Conservation (phyloP, 2,888 invertebrate species). For the Apotomis capreana region DNA sequence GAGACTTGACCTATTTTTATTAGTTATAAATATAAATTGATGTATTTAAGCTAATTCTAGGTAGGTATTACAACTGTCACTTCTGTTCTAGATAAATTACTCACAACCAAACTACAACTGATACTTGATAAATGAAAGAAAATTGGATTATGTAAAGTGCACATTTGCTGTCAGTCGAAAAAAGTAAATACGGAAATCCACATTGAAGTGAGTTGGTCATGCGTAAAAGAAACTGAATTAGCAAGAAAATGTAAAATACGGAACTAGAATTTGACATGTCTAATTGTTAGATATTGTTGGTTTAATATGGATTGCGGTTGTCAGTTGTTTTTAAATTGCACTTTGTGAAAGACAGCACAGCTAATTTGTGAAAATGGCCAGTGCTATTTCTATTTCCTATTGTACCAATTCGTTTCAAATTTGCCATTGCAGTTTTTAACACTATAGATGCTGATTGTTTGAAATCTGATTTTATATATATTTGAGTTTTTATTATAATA, state of each 20-base stretch:
- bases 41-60: slow-evolving; percentile 1
- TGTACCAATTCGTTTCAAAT: slow-evolving; percentile 38
- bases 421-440: slow-evolving; percentile 59
- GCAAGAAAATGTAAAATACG: neutral
- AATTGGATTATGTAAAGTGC: neutral
- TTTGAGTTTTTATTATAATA: slow-evolving; percentile 55
- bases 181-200: slow-evolving; percentile 23
- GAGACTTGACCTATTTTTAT: slow-evolving; percentile 3
- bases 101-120: too few relatives aligned
- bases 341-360: slow-evolving; percentile 5
- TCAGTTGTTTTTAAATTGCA: slow-evolving; percentile 9
- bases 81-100: neutral
- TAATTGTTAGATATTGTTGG: slow-evolving; percentile 7
- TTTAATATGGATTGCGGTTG: slow-evolving; percentile 8
- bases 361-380: neutral
- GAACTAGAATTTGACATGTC: slow-evolving; percentile 15
- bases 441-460: neutral
- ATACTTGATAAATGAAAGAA: neutral
- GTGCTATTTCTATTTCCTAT: neutral
- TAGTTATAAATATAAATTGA: neutral
- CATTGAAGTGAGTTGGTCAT: slow-evolving; percentile 13
- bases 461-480: slow-evolving; percentile 52
- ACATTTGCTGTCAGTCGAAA: neutral
- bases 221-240: slow-evolving; percentile 11
- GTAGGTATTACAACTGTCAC: neutral